Percentiles rank a stretch among this genome's conserved stretches.
phyloP scores from a whole-genome alignment of 2,797 vertebrate genomes.

The Sebastes iracundus region DNA sequence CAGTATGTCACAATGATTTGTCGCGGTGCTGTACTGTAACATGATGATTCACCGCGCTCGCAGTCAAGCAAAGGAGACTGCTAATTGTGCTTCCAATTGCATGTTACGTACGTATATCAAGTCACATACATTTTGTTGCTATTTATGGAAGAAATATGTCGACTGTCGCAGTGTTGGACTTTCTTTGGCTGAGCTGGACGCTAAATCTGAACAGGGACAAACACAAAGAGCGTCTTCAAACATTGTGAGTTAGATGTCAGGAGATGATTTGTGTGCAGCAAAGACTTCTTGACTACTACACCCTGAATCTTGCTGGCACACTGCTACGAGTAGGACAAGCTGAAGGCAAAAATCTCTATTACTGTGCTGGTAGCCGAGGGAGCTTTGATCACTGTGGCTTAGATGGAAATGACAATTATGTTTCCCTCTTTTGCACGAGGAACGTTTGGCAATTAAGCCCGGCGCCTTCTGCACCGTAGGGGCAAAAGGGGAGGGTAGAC shows the following conservation, averaged over 20 bases:
- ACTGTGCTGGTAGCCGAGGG: slow-evolving; percentile 68
- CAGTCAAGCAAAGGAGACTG: slow-evolving; percentile 25
- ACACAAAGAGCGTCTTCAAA: slow-evolving; percentile 48
- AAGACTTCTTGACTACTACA: slow-evolving; percentile 49
- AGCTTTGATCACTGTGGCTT: slow-evolving; percentile 80
- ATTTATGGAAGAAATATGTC: neutral
- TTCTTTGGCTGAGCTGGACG: neutral
- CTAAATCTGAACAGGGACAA: slow-evolving; percentile 20
- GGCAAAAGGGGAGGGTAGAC: slow-evolving; percentile 62
- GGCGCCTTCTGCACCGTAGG: slow-evolving; percentile 59
- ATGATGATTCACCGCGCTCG: slow-evolving; percentile 52
- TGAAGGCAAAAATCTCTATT: slow-evolving; percentile 69
- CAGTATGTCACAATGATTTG: slow-evolving; percentile 61
- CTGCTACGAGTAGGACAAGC: slow-evolving; percentile 58
- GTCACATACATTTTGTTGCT: neutral
- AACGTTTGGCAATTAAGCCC: slow-evolving; percentile 77
- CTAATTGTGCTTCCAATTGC: slow-evolving; percentile 50
- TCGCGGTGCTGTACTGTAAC: slow-evolving; percentile 39
- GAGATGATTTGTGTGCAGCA: slow-evolving; percentile 23
- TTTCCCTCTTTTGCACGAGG: slow-evolving; percentile 71
- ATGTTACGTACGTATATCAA: slow-evolving; percentile 2
- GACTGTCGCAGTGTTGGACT: neutral
- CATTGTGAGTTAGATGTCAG: neutral
- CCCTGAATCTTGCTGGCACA: slow-evolving; percentile 57
- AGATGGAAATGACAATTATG: slow-evolving; percentile 80